Percentiles rank a stretch among this genome's conserved stretches.
Conservation (phyloP, 2,113 vertebrate species). For the human (Homo sapiens) region GRCh38 chr18:13432001-13432500, state of each 20-base stretch:
- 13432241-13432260: constrained; percentile 30
- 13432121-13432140: not conserved
- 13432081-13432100: not conserved
- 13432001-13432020: not conserved
- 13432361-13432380: not conserved
- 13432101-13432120: not conserved
- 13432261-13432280: not conserved
- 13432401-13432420: not conserved
- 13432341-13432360: not conserved
- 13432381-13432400: not conserved
- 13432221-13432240: not conserved
- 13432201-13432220: not conserved
- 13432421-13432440: not conserved
- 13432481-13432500: not conserved
- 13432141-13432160: not conserved
- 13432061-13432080: not conserved
- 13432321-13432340: not conserved
- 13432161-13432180: not conserved
- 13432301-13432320: not conserved
- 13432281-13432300: not conserved
- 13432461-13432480: not conserved
- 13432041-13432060: not conserved
- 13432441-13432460: not conserved
- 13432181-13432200: not conserved
- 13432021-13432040: not conserved